A percentile compares a stretch with the other conserved stretches of the same genome.
Conservation (phyloP, 2,113 vertebrate genomes). For the Struthidea cinerea region DNA sequence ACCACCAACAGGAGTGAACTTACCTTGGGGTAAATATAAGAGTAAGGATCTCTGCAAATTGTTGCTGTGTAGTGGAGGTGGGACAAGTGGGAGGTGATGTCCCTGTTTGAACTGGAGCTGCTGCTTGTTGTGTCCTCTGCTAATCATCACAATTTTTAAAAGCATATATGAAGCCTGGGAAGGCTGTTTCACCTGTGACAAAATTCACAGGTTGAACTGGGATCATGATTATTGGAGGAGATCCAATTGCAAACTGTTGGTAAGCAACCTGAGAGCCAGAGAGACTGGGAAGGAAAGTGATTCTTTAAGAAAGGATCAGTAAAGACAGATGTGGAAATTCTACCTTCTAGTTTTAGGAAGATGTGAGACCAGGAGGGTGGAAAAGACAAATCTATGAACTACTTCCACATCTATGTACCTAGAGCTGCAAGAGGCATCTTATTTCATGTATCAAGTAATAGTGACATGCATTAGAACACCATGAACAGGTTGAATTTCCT, state of each 20-base stretch:
- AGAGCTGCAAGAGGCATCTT: not conserved
- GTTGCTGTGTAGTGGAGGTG: not conserved
- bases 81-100: not conserved
- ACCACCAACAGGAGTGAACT: not conserved
- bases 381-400: not conserved
- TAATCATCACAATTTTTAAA: not conserved
- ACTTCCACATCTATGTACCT: not conserved
- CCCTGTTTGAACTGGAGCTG: not conserved
- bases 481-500: not conserved
- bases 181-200: not conserved
- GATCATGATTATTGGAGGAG: not conserved
- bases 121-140: not conserved
- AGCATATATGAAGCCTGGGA: fast-evolving
- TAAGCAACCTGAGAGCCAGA: not conserved
- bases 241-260: not conserved
- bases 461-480: not conserved
- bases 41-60: not conserved
- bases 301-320: not conserved
- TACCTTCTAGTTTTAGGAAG: not conserved
- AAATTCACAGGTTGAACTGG: not conserved
- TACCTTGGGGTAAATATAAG: not conserved
- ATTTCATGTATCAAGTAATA: not conserved
- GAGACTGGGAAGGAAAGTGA: not conserved
- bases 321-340: not conserved
- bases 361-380: not conserved